Evolutionary conservation across 2,888 invertebrate species (phyloP), one percentile per base, ranked within the genome.

Genomic region (Sinopyrophorus schimmeli): DNA sequence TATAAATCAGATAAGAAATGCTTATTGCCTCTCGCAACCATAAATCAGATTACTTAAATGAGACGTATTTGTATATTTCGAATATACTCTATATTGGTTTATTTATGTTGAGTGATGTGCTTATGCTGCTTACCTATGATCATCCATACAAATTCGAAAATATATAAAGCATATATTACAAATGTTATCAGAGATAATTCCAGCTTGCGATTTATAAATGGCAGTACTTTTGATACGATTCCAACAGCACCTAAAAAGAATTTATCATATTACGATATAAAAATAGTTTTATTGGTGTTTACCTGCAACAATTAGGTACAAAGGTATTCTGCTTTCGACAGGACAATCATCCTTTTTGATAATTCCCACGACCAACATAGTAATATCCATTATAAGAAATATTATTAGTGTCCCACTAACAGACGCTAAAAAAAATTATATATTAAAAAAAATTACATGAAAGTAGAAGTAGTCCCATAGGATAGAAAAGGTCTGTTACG

Each of bases 71-170:
- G n/a, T n/a, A n/a, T n/a, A n/a, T n/a, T n/a, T n/a, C n/a, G n/a
- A n/a, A n/a, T n/a, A n/a, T n/a, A n/a, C n/a, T n/a, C n/a, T n/a
- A n/a, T n/a, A n/a, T n/a, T n/a, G n/a, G n/a, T n/a, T n/a, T n/a
- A n/a, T n/a, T n/a, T n/a, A n/a, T n/a, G n/a, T n/a, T n/a, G n/a
- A n/a, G n/a, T n/a, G n/a, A n/a, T n/a, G n/a, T n/a, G n/a, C n/a
- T n/a, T n/a, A n/a, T n/a, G n/a, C n/a, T 30, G 24, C 47, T 47
- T 34, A 34, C 47, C 47, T 20, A 47, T 35, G 23, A 47, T 40
- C 34, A 34, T 34, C 47, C 47, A 47, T 11, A 47, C 21, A 16
- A 47, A 26, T 17, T 39, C 39, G 12, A 47, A 47, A 6, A 47
- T 16, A 11, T 40, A 47, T 4, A 47, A 10, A 3, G 9, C 9